These are phyloP conservation scores for Orycteropus afer DNA, from an alignment of 2,113 vertebrate species.

Conservation along the genomic window DNA sequence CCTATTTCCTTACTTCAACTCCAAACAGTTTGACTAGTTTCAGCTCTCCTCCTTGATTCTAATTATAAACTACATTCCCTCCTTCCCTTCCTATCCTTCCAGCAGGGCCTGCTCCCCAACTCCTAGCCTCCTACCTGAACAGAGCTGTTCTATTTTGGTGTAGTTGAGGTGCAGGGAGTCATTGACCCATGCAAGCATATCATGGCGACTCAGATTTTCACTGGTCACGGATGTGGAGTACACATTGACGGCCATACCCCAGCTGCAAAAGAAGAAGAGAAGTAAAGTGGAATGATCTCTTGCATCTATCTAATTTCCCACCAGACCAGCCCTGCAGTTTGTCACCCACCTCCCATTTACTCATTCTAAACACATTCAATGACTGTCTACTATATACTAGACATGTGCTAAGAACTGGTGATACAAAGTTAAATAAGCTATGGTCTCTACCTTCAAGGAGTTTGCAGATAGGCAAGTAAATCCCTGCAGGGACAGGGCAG, in stretches of 20 bases:
- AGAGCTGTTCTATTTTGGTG: slow-evolving; percentile 97
- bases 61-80: not conserved
- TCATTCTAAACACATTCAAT: not conserved
- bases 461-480: not conserved
- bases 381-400: not conserved
- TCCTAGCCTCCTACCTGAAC: slow-evolving; percentile 90
- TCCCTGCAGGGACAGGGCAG: not conserved
- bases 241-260: slow-evolving; percentile 99
- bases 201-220: slow-evolving; percentile 98
- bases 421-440: not conserved
- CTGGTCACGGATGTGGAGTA: slow-evolving; percentile 97
- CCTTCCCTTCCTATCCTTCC: not conserved
- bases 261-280: slow-evolving; percentile 79
- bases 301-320: too few species aligned
- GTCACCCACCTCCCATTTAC: not conserved
- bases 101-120: not conserved
- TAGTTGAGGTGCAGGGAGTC: slow-evolving; percentile 96
- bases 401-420: not conserved
- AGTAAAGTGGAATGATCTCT: too few species aligned
- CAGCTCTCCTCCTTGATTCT: not conserved
- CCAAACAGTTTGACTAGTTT: not conserved
- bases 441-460: not conserved
- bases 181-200: slow-evolving; percentile 98
- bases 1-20: not conserved
- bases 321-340: not conserved